A percentile compares a stretch with the other conserved stretches of the same genome.
Evolutionary conservation across 2,113 vertebrate species (phyloP).

Genomic region (Meles meles): DNA sequence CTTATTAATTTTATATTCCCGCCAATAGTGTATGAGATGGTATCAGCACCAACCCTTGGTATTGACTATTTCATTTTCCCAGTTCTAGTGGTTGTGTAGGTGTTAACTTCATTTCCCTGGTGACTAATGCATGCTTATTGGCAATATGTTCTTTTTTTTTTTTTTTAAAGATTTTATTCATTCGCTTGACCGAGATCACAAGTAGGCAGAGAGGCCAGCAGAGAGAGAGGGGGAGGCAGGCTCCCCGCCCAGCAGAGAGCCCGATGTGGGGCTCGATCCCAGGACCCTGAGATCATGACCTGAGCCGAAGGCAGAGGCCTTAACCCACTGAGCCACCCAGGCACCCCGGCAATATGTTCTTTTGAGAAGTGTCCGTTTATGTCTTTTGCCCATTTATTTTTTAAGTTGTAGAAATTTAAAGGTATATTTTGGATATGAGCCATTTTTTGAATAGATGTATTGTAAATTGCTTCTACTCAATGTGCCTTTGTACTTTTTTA

Average conservation of each 20-base stretch:
- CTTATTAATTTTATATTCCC: not conserved
- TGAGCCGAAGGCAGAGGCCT: no score
- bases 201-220: no score
- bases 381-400: conserved; percentile 6
- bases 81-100: not conserved
- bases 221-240: no score
- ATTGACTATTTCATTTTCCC: not conserved
- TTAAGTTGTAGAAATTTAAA: not conserved
- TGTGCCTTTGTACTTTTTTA: not conserved
- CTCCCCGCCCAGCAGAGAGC: no score
- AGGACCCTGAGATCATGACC: no score
- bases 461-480: not conserved
- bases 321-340: no score
- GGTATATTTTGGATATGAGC: not conserved
- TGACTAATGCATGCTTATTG: not conserved
- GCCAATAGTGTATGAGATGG: not conserved
- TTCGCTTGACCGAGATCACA: no score
- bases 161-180: no score
- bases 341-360: not conserved
- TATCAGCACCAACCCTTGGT: not conserved
- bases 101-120: not conserved
- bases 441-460: not conserved
- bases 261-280: no score
- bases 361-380: not conserved
- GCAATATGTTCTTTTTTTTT: not conserved